Evolutionary conservation across 2,113 vertebrate species (phyloP).

Genomic region (Azemiops feae): DNA sequence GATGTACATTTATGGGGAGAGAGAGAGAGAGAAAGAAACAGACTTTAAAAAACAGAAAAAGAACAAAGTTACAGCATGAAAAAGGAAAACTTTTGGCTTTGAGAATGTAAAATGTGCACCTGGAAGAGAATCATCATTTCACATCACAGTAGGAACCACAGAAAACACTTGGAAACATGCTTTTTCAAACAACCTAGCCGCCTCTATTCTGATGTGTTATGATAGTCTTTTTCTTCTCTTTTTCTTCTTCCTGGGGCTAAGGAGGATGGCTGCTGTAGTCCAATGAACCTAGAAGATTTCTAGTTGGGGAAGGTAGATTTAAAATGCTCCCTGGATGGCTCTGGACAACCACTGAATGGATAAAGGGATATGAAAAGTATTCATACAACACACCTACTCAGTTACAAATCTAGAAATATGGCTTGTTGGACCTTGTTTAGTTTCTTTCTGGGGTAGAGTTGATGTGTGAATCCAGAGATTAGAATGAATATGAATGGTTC

Average conservation of each 20-base stretch:
- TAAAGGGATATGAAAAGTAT: background rate
- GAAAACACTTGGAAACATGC: background rate
- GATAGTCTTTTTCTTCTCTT: background rate
- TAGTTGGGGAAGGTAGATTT: background rate
- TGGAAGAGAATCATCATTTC: background rate
- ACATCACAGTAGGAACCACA: background rate
- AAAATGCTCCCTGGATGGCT: background rate
- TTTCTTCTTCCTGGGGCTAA: background rate
- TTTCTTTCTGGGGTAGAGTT: background rate
- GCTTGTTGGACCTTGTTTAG: background rate
- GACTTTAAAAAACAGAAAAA: background rate
- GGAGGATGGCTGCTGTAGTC: too few relatives aligned
- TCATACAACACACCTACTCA: background rate
- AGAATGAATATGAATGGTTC: background rate
- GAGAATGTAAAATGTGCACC: background rate
- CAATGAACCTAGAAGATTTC: background rate
- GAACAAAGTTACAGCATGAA: background rate
- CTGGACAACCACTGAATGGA: background rate
- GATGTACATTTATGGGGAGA: background rate
- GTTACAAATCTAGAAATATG: background rate
- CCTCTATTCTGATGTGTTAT: background rate
- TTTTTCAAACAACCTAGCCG: background rate
- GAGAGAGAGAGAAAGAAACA: background rate
- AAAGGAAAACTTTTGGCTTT: background rate
- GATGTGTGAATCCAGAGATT: background rate